These are phyloP conservation scores for Drosophila lutescens DNA, from an alignment of 2,888 invertebrate genomes.

Conservation along the genomic window DNA sequence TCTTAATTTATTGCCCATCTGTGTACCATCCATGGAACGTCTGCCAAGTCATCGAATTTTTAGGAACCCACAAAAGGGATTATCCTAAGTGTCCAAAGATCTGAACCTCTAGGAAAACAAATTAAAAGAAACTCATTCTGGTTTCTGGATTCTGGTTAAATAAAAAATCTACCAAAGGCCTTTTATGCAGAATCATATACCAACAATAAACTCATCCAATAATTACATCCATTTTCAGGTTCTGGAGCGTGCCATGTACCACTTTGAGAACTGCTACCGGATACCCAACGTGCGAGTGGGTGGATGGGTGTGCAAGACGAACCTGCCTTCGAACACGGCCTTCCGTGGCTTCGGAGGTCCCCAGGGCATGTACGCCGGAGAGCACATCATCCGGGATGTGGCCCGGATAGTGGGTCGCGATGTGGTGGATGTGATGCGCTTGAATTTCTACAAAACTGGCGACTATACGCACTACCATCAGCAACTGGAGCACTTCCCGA, in stretches of 20 bases:
- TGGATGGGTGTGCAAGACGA: slow-evolving; percentile 93
- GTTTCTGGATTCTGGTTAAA: too few relatives aligned
- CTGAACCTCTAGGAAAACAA: too few relatives aligned
- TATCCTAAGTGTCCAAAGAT: too few relatives aligned
- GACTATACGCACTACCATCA: slow-evolving; percentile 92
- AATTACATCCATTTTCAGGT: slow-evolving; percentile 86
- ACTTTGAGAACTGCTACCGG: slow-evolving; percentile 93
- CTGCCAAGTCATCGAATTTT: too few relatives aligned
- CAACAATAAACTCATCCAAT: too few relatives aligned
- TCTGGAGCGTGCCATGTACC: slow-evolving; percentile 92
- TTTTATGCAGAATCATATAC: too few relatives aligned
- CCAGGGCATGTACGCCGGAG: slow-evolving; percentile 94
- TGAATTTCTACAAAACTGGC: slow-evolving; percentile 93
- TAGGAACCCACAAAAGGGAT: too few relatives aligned
- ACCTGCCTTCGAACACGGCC: slow-evolving; percentile 96
- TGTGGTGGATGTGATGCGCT: slow-evolving; percentile 87
- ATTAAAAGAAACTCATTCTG: too few relatives aligned
- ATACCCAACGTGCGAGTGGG: slow-evolving; percentile 90
- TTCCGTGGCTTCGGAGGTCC: slow-evolving; percentile 97
- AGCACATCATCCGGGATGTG: slow-evolving; percentile 91
- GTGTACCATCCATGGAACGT: too few relatives aligned
- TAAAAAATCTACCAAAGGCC: too few relatives aligned
- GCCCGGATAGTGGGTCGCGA: slow-evolving; percentile 89
- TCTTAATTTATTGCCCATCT: too few relatives aligned
- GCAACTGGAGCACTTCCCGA: slow-evolving; percentile 89